Evolutionary conservation across 2,113 vertebrate species (phyloP).

Genomic region (Anguilla rostrata): DNA sequence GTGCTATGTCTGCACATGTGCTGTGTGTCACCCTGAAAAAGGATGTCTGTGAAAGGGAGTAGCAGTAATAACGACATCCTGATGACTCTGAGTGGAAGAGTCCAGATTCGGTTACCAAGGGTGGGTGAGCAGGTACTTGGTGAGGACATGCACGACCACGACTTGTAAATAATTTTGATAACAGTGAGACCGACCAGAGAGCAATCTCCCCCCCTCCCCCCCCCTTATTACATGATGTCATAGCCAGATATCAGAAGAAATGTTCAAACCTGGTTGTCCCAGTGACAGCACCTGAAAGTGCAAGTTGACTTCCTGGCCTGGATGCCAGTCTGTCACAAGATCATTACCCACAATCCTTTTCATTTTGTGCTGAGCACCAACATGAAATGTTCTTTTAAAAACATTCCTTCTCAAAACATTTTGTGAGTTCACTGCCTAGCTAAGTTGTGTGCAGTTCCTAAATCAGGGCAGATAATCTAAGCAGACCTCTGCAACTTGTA

Average conservation of each 20-base stretch:
- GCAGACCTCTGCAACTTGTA: not conserved
- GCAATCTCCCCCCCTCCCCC: not conserved
- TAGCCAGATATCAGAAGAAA: too few species aligned
- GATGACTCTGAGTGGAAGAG: constrained; percentile 31
- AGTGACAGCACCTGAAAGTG: not conserved
- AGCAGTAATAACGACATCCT: constrained; percentile 47
- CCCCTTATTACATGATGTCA: too few species aligned
- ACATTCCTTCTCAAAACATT: not conserved
- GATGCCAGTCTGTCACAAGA: not conserved
- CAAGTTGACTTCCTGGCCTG: not conserved
- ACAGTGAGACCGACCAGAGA: constrained; percentile 3
- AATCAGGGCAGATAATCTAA: not conserved
- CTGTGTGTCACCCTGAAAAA: constrained; percentile 43
- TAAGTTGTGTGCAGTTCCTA: not conserved
- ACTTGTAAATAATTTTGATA: constrained; percentile 45
- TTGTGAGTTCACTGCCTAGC: not conserved
- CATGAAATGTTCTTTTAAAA: not conserved
- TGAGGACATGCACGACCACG: constrained; percentile 38
- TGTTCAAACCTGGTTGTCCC: not conserved
- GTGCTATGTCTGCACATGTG: constrained; percentile 46
- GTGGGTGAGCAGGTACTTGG: constrained; percentile 45
- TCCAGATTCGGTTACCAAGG: constrained; percentile 26
- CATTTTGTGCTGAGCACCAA: too few species aligned
- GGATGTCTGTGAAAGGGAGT: constrained; percentile 39
- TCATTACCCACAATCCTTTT: not conserved